Conservation (phyloP, 2,113 vertebrate species). For the Verasper variegatus region DNA sequence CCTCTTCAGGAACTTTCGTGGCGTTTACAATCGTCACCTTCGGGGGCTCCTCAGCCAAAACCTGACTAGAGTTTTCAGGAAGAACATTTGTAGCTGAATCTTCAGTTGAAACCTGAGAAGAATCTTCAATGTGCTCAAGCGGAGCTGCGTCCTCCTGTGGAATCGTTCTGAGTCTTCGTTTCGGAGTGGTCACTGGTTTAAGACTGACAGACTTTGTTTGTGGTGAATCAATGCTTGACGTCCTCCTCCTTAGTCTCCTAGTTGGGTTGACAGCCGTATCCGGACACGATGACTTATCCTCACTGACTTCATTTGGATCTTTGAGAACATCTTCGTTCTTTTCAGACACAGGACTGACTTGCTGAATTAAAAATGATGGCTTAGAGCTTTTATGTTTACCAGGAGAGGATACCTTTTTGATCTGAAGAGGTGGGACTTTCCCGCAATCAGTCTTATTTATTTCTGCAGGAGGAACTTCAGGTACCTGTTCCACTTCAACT, state of each 20-base stretch:
- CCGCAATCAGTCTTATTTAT: constrained; percentile 51
- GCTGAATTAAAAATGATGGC: constrained; percentile 81
- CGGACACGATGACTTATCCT: constrained; percentile 50
- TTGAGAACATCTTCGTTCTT: constrained; percentile 65
- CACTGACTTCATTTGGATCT: constrained; percentile 54
- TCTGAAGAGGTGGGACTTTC: constrained; percentile 82
- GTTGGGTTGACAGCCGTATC: constrained; percentile 45
- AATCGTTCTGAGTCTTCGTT: constrained; percentile 63
- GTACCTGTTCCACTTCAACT: constrained; percentile 47
- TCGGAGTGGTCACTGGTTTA: constrained; percentile 67
- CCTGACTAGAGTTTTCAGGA: constrained; percentile 46
- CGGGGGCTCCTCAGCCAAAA: constrained; percentile 31
- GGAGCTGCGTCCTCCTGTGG: constrained; percentile 37
- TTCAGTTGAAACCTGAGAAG: constrained; percentile 57
- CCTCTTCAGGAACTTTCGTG: constrained; percentile 34
- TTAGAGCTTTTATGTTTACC: constrained; percentile 79
- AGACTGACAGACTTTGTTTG: constrained; percentile 62
- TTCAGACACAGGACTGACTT: constrained; percentile 68
- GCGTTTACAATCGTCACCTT: constrained; percentile 26
- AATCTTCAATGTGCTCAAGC: constrained; percentile 40
- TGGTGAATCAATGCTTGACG: constrained; percentile 52
- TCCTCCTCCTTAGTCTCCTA: constrained; percentile 67
- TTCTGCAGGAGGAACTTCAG: constrained; percentile 61
- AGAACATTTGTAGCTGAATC: constrained; percentile 53
- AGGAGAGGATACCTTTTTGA: constrained; percentile 83